Conservation (phyloP, 2,888 invertebrate species). For the Busseola fusca region DNA sequence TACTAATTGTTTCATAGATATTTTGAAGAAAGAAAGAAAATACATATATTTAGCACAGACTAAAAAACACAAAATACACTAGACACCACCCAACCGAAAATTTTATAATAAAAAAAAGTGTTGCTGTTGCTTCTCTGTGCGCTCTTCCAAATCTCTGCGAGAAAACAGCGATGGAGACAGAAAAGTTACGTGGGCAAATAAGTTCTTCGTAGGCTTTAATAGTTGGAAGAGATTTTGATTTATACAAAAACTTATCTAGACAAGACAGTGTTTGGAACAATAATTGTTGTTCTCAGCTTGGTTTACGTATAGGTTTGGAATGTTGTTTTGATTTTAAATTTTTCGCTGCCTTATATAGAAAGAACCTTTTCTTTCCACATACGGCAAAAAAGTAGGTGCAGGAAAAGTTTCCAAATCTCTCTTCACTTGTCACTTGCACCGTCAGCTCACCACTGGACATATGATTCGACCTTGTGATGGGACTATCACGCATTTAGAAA, state of each 20-base stretch:
- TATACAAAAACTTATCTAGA: background rate
- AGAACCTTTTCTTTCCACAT: background rate
- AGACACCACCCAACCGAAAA: no score
- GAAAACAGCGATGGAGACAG: no score
- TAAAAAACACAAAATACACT: no score
- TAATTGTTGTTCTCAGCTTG: background rate
- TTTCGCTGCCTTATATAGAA: background rate
- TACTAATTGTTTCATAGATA: no score
- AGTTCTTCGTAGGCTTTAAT: background rate
- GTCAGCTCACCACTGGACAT: conserved; percentile 59
- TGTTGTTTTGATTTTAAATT: background rate
- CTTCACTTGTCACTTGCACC: conserved; percentile 51
- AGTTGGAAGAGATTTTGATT: background rate
- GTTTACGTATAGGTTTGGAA: background rate
- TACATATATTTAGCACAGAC: no score
- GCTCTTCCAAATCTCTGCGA: no score
- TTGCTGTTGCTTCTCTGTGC: no score
- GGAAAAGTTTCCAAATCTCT: background rate
- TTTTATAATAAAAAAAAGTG: no score
- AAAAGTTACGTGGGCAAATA: no score
- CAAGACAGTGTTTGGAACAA: background rate
- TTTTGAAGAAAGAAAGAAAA: no score
- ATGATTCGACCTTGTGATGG: conserved; percentile 75
- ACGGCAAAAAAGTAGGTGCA: background rate
- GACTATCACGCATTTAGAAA: conserved; percentile 76